These are phyloP conservation scores for Sylvia atricapilla DNA, from an alignment of 2,113 vertebrate genomes.

Conservation along the genomic window DNA sequence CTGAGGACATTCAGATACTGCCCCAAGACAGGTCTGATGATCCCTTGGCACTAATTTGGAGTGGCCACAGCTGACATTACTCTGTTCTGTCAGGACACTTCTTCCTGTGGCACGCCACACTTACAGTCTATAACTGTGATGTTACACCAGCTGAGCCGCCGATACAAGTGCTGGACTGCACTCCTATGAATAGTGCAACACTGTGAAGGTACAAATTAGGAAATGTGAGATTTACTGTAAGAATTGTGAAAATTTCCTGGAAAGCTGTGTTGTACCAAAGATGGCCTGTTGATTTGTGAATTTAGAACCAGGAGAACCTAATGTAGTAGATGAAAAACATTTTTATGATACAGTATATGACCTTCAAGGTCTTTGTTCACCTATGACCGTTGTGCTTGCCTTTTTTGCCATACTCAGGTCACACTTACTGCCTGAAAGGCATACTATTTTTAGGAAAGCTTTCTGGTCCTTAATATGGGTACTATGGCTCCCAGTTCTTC, in stretches of 20 bases:
- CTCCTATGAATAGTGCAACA: background rate
- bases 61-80: background rate
- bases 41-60: background rate
- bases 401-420: background rate
- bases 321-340: background rate
- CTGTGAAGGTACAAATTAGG: background rate
- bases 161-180: background rate
- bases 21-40: background rate
- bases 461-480: background rate
- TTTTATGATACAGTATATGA: background rate
- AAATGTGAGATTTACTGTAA: background rate
- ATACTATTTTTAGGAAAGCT: background rate
- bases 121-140: background rate
- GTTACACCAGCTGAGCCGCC: background rate
- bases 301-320: background rate
- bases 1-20: background rate
- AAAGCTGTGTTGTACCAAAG: background rate
- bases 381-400: background rate
- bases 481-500: background rate
- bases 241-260: background rate
- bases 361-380: background rate
- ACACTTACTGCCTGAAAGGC: background rate
- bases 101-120: background rate
- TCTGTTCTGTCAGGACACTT: background rate
- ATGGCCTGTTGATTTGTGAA: background rate